Base-by-base conservation (phyloP, 35 echinoderm and acorn worm genomes). In the Holothuria glaberrima region DNA sequence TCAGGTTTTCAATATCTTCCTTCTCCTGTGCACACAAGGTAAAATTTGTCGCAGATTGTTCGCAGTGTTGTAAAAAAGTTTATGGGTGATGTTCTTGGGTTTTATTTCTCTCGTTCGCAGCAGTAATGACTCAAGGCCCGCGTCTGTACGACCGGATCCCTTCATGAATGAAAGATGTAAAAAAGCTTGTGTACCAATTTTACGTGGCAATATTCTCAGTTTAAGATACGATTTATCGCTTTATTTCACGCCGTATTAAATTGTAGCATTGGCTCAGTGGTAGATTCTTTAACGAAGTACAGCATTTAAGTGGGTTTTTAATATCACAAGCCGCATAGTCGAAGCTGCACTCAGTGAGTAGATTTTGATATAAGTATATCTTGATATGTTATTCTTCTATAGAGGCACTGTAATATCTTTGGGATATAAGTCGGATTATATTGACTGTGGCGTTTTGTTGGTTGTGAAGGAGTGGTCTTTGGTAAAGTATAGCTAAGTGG, bases 151-250 rank as follows among this genome's bases (percentile, higher is more conserved):
- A 84, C 80, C 58, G 33, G 57, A 64, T 63, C 25, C 54, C 80
- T 84, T 61, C 80, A 32, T 54, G 54, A 84, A 84, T 28, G 52
- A 63, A 61, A 50, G 32, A 31, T 29, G 33, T 28, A 58, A 84
- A 84, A 84, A 84, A 19, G 74, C 57, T 63, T 58, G 52, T 84
- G 20, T 57, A 84, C 59, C 58, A 41, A 48, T 84, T 87, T 87
- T 87, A 87, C 85, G 85, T 59, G 85, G 85, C 67, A 87, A 87
- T 71, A 87, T 87, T 50, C 85, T 33, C 22, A 71, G 66, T 87
- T 87, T 87, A 87, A 87, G 85, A 87, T 52, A 46, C 33, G 85
- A 84, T 87, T 87, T 87, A 68, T 68, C 67, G 34, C 59, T 71
- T 87, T 87, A 46, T 68, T 87, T 87, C 85, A 50, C 19, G n/a